Base-by-base conservation (phyloP, 2,888 invertebrate genomes). In the Euzophera pinguis region DNA sequence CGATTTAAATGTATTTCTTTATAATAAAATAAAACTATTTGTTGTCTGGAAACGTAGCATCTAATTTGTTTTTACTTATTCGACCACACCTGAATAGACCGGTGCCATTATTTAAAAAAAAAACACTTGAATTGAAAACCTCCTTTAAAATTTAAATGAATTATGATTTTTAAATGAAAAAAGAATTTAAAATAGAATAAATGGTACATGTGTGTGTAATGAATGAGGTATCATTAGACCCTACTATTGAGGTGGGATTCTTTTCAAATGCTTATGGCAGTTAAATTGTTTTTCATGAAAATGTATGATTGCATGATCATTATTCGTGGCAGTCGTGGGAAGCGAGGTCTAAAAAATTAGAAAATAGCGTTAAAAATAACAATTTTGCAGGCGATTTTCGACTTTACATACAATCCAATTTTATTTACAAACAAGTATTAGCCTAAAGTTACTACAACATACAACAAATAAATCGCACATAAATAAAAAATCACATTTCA, bases 311-410 rank as follows among this genome's bases (percentile, higher is more conserved):
- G 22, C 41, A 17, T 41, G 41, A 41, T 17, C 29, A 27, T 43
- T 29, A n/a, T 43, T 27, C 27, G 12, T 43, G 13, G 3, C 13
- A 41, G 22, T 41, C 7, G 27, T 8, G 27, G 3, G 29, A 43
- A 13, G n/a, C 5, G 13, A 13, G 8, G 10, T 10, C 29, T 9
- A 27, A 13, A 13, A 29, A 13, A 29, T 1, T 29, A 1, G 59
- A 53, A 47, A 53, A 58, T 61, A 61, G 47, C 49, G 45, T 53
- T 50, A 37, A 39, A 54, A 38, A 27, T 38, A 49, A 38, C n/a
- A 29, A 9, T 38, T 38, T 39, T 6, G 22, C 48, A 14, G 38
- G 27, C 29, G 12, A 29, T 29, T 47, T 35, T 22, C 42, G 42
- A 42, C 41, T 50, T 50, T 29, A 39, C 17, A 27, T 42, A 42